Base-by-base conservation (phyloP, 2,888 invertebrate genomes). In the Nemotelus nigrinus region DNA sequence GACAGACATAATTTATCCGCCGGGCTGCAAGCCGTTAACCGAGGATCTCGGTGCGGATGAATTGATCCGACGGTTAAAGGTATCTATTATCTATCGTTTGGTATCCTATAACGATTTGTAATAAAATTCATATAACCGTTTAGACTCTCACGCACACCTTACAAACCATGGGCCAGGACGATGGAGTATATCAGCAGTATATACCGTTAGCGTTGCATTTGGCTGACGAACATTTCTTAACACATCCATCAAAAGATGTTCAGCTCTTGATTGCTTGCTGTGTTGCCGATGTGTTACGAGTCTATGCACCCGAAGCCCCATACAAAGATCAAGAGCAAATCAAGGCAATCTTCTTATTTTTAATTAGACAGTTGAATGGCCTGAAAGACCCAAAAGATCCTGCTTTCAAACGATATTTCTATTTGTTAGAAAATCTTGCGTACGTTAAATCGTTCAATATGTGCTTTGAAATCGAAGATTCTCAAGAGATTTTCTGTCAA, bases 391-490 rank as follows among this genome's bases (percentile, higher is more conserved):
- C 98, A 0, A 97, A 98, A 87, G 96, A 98, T 88, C 96, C 98
- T 3, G 96, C 97, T 2, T 99, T 98, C 88, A 98, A 98, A 87
- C 91, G 98, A 82, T 98, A 98, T 88, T 98, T 98, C 88, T 99
- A 99, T 87, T 90, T 99, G 71, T 89, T 99, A 78, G 98, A 99
- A 89, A 99, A 98, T 88, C 89, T 99, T 83, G 97, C 98, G 0
- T 98, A 97, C 87, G 98, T 98, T 55, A 99, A 99, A 88, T 97
- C 97, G 0, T 98, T 99, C 88, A 98, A 98, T 88, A 98, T 99
- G 94, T 98, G 98, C 87, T 96, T 98, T 85, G 98, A 99, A 86
- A 88, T 99, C 78, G 98, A 98, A 86, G 98, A 98, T 88, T 97
- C 96, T 83, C 97, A 98, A 87, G 97, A 97, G 87, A 97, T 99